Base-by-base conservation (phyloP, 2,888 invertebrate genomes). In the Drosophila pseudotakahashii region DNA sequence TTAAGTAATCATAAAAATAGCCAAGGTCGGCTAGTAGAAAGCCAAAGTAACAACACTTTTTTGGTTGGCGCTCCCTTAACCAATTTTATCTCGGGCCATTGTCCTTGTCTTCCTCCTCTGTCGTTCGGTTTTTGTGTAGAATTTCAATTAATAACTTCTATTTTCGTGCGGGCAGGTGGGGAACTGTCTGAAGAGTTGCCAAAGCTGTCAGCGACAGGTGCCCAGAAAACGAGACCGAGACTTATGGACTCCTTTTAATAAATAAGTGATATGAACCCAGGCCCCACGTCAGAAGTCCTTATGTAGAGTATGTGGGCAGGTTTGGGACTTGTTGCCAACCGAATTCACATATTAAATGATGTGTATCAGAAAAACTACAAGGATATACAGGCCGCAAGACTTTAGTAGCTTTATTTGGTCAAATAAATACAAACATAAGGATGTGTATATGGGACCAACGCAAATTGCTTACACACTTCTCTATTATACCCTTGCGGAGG, bases 91-190 rank as follows among this genome's bases (percentile, higher is more conserved):
- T 34, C 41, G 13, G n/a, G 44, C 26, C 30, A 45, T 60, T 39
- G 39, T 16, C 41, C 26, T 42, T 11, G 26, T 10, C 61, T 45
- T 52, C 57, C 30, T 26, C 57, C 30, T 26, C 52, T 55, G 48
- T 39, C 45, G 45, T 42, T 50, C 41, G 37, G 41, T 23, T 54
- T 53, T 51, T 70, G 62, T 60, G 67, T 57, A 63, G 73, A 76
- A 71, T 81, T 85, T 81, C 85, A 84, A 81, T 81, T 84, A 84
- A 79, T 79, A 84, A 79, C 81, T 85, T 81, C 58, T 63, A 69
- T 78, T 72, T 80, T 6, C 6, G 26, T 26, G 26, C 26, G 7
- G 30, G 14, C 14, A 32, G 48, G 51, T 50, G 59, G 39, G n/a
- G 32, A 34, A 9, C 14, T 50, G 48, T 54, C 50, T 50, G 30